These are phyloP conservation scores for Potamarius usumacintae DNA, from an alignment of 2,113 vertebrate genomes.

Conservation along the genomic window DNA sequence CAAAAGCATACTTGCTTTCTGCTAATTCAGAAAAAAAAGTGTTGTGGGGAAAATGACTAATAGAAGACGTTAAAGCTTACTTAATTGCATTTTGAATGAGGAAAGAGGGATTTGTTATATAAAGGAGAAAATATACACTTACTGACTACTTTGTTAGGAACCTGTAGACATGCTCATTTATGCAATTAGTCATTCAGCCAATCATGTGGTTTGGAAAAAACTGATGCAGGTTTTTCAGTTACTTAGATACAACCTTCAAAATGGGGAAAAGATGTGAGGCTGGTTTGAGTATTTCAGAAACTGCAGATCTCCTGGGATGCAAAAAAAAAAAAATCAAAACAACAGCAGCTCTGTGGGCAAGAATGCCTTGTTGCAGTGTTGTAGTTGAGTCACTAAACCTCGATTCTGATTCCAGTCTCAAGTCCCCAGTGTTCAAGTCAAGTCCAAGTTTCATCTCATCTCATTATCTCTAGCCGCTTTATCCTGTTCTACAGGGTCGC, in stretches of 20 bases:
- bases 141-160: background rate
- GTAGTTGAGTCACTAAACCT: too few relatives aligned
- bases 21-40: background rate
- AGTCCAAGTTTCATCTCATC: too few relatives aligned
- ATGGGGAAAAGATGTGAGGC: background rate
- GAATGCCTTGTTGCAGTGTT: too few relatives aligned
- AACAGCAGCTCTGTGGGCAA: background rate
- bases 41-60: background rate
- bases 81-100: slow-evolving; percentile 18
- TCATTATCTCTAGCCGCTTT: too few relatives aligned
- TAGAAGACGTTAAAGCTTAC: background rate
- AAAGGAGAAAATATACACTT: background rate
- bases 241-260: background rate
- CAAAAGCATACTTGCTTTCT: slow-evolving; percentile 10
- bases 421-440: too few relatives aligned
- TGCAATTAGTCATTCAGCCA: background rate
- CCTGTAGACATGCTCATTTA: background rate
- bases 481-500: too few relatives aligned
- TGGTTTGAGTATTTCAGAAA: background rate
- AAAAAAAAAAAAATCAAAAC: background rate
- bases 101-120: background rate
- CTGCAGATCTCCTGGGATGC: background rate
- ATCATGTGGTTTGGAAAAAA: too few relatives aligned
- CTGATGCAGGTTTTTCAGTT: background rate
- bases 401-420: too few relatives aligned